Evolutionary conservation across 2,888 invertebrate species (phyloP).

Genomic region (Seira musarum): DNA sequence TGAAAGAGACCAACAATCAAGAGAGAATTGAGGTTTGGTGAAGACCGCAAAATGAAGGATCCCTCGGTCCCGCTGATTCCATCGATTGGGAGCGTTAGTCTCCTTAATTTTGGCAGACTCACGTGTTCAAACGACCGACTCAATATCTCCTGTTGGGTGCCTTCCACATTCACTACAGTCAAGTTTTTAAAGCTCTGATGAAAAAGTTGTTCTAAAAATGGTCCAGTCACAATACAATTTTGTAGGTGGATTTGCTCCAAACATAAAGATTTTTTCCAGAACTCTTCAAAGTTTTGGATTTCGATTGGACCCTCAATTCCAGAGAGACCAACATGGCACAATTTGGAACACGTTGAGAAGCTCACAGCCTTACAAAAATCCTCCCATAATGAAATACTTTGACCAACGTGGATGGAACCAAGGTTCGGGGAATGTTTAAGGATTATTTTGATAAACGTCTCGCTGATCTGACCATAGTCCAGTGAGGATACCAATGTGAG

Average conservation of each 20-base stretch:
- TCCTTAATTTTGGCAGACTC: slow-evolving; percentile 26
- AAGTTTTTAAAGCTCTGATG: slow-evolving; percentile 17
- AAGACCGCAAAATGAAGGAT: slow-evolving; percentile 23
- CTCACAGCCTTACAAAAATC: slow-evolving; percentile 21
- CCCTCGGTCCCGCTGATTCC: slow-evolving; percentile 53
- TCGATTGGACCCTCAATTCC: slow-evolving; percentile 39
- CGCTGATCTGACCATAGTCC: slow-evolving; percentile 48
- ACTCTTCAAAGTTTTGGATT: slow-evolving; percentile 24
- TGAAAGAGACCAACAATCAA: slow-evolving; percentile 43
- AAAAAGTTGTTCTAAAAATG: slow-evolving; percentile 45
- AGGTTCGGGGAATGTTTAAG: slow-evolving; percentile 41
- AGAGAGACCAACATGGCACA: slow-evolving; percentile 35
- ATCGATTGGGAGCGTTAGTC: slow-evolving; percentile 50
- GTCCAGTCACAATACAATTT: slow-evolving; percentile 38
- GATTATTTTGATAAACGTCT: slow-evolving; percentile 34
- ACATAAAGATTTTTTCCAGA: slow-evolving; percentile 1
- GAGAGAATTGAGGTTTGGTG: slow-evolving; percentile 31
- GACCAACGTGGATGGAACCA: slow-evolving; percentile 33
- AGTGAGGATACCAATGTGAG: slow-evolving; percentile 44
- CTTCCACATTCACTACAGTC: slow-evolving; percentile 25
- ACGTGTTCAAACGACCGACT: slow-evolving; percentile 37
- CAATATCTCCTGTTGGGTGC: slow-evolving; percentile 56
- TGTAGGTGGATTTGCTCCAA: slow-evolving; percentile 28
- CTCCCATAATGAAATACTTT: slow-evolving; percentile 43
- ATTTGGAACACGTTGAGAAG: background rate